Evolutionary conservation across 2,113 vertebrate genomes (phyloP), one percentile per base, ranked within the genome.

Genomic region (Ptychochromis oligacanthus): DNA sequence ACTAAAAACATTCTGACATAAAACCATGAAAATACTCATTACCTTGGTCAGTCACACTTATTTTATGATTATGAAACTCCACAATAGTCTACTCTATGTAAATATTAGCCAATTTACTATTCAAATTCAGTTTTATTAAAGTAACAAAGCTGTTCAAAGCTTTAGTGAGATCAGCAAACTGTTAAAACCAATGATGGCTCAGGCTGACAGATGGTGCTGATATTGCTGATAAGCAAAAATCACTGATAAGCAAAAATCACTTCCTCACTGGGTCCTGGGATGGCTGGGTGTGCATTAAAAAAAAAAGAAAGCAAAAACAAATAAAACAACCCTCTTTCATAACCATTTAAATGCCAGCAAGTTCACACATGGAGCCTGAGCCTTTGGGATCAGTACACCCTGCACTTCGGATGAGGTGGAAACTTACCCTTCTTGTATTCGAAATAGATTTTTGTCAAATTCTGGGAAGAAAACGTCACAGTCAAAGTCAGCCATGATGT

Each of bases 391-490:
- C 38, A 40, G 62, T 15, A 4, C 12, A 3, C 17, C 14, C 10
- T 20, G 11, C 26, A 5, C 4, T 13, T 0, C 9, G 7, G 13
- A 59, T 4, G 40, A 83, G 24, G 56, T 28, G 5, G 10, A 78
- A 58, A 85, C 81, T 6, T 80, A 97, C 96, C 86, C 76, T 2
- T 95, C 93, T 90, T 95, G 95, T 20, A 93, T 18, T 84, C 87
- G 89, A 60, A 95, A 97, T 12, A 93, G 14, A 6, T 77, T 74
- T 81, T 59, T 85, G 88, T 96, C 94, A 81, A 96, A 95, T 38
- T 92, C 78, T 0, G 96, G 96, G 90, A 97, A 97, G 91, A 96
- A 96, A 5, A 95, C 94, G 11, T 97, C 93, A 15, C 96, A 96
- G 77, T 96, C 91, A 60, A 96, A 96, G 20, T 95, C 80, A 1